Evolutionary conservation across 2,888 invertebrate genomes (phyloP).

Genomic region (Pegoplata infirma): DNA sequence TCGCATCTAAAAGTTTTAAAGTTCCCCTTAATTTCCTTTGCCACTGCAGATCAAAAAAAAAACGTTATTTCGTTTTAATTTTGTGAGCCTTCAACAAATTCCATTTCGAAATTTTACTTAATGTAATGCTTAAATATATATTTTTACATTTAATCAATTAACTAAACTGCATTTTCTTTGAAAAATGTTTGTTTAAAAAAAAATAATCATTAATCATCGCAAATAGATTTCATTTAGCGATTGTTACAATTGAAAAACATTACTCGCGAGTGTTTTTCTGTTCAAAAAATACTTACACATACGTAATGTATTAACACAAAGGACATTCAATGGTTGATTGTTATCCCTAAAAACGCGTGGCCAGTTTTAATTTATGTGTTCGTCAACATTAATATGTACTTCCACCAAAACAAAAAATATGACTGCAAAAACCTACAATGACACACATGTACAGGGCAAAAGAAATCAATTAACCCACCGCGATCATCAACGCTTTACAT

Average conservation of each 20-base stretch:
- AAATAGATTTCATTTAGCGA: conserved; percentile 37
- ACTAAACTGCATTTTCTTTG: background rate
- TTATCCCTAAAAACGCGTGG: conserved; percentile 16
- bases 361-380: conserved; percentile 7
- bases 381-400: background rate
- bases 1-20: no score
- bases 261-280: background rate
- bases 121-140: background rate
- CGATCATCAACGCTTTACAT: conserved; percentile 7
- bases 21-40: no score
- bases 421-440: conserved; percentile 6
- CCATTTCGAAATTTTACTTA: background rate
- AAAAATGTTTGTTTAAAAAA: conserved; percentile 6
- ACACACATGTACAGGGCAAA: background rate
- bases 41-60: no score
- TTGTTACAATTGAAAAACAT: conserved; percentile 8
- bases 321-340: conserved; percentile 6
- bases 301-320: background rate
- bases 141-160: conserved; percentile 22
- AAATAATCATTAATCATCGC: conserved; percentile 28
- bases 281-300: background rate
- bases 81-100: background rate
- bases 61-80: background rate
- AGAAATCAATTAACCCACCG: conserved; percentile 44
- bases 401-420: background rate